Evolutionary conservation across 2,113 vertebrate genomes (phyloP).

Genomic region (Rhombomys opimus): DNA sequence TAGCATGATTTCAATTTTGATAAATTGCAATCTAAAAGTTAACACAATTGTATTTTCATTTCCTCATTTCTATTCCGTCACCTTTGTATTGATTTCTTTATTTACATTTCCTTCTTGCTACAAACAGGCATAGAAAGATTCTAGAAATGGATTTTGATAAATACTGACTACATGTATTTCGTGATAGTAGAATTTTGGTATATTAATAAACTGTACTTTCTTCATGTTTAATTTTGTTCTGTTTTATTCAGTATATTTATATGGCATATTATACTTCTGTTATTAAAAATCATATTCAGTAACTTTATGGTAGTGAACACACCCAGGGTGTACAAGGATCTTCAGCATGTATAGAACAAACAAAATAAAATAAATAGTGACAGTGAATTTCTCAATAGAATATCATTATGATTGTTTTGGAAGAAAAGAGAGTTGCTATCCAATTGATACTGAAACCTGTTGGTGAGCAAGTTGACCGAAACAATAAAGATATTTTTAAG

Average conservation of each 20-base stretch:
- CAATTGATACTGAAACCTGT: not conserved
- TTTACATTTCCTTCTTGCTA: not conserved
- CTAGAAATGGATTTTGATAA: constrained; percentile 24
- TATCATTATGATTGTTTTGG: not conserved
- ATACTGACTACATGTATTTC: not conserved
- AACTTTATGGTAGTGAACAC: not conserved
- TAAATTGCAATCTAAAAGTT: not conserved
- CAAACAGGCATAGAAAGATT: not conserved
- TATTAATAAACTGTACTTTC: not conserved
- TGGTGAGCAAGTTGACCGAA: not conserved
- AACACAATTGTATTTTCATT: not conserved
- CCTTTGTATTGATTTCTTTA: not conserved
- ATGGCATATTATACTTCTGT: not conserved
- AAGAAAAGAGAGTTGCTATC: not conserved
- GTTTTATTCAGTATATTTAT: not conserved
- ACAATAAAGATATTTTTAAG: not conserved
- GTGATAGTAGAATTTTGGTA: not conserved
- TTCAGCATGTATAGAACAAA: too few relatives aligned
- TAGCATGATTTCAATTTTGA: not conserved
- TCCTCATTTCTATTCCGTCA: not conserved
- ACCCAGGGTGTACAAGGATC: not conserved
- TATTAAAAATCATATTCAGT: not conserved
- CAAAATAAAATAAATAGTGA: not conserved
- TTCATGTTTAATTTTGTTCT: not conserved
- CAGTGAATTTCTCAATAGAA: too few relatives aligned